Conservation (phyloP, 2,113 vertebrate genomes). For the Perca fluviatilis region DNA sequence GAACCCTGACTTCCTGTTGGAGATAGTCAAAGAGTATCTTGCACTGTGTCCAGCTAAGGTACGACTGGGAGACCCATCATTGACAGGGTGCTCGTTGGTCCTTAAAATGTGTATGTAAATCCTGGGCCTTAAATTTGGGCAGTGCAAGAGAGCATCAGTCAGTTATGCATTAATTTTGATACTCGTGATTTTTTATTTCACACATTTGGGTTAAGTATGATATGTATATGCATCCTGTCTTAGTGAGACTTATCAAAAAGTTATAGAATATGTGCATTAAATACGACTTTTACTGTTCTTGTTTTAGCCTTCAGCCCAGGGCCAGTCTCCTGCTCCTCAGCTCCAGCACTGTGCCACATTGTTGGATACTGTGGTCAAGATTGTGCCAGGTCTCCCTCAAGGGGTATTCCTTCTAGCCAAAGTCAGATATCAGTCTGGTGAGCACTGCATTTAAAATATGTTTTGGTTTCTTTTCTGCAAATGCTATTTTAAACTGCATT, state of each 20-base stretch:
- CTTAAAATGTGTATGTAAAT: not conserved
- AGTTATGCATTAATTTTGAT: not conserved
- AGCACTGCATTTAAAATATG: slow-evolving; percentile 27
- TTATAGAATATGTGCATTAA: not conserved
- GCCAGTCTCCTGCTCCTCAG: slow-evolving; percentile 88
- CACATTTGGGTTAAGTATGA: not conserved
- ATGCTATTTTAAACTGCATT: not conserved
- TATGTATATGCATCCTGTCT: not conserved
- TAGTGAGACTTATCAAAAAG: not conserved
- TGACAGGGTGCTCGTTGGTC: slow-evolving; percentile 14
- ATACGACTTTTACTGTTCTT: slow-evolving; percentile 2
- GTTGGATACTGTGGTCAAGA: slow-evolving; percentile 92
- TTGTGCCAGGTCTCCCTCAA: slow-evolving; percentile 91
- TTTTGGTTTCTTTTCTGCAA: not conserved
- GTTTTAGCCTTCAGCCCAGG: slow-evolving; percentile 87
- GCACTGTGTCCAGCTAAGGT: slow-evolving; percentile 93
- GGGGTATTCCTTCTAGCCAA: slow-evolving; percentile 92
- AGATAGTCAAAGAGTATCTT: slow-evolving; percentile 92
- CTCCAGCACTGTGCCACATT: slow-evolving; percentile 91
- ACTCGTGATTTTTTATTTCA: not conserved
- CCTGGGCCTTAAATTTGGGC: not conserved
- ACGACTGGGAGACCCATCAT: slow-evolving; percentile 7
- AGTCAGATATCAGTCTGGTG: slow-evolving; percentile 95
- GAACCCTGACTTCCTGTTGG: slow-evolving; percentile 96
- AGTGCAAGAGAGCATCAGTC: not conserved